phyloP scores from a whole-genome alignment of 2,797 vertebrate genomes.

The Harpagifer antarcticus region DNA sequence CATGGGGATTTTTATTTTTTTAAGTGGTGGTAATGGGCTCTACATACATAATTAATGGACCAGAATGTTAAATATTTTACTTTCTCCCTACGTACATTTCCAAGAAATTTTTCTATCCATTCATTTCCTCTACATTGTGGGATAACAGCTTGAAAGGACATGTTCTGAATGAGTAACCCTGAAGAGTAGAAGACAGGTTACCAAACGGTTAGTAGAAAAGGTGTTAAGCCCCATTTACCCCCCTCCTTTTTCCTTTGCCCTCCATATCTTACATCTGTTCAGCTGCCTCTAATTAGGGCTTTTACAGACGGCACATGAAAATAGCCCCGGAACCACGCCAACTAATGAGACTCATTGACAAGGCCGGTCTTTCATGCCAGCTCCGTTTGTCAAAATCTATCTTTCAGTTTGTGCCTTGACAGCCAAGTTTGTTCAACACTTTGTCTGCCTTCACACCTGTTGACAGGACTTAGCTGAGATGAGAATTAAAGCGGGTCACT shows the following conservation, averaged over 20 bases:
- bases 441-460: slow-evolving; percentile 72
- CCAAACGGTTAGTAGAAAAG: slow-evolving; percentile 48
- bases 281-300: slow-evolving; percentile 77
- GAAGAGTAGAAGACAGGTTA: slow-evolving; percentile 46
- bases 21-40: no score
- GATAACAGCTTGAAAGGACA: slow-evolving; percentile 38
- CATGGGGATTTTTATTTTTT: no score
- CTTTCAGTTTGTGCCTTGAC: slow-evolving; percentile 64
- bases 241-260: background rate
- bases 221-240: slow-evolving; percentile 28
- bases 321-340: slow-evolving; percentile 56
- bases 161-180: slow-evolving; percentile 42
- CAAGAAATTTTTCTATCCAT: slow-evolving; percentile 1
- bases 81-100: background rate
- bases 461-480: slow-evolving; percentile 47
- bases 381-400: slow-evolving; percentile 63
- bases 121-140: slow-evolving; percentile 36
- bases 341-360: slow-evolving; percentile 76
- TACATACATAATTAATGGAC: no score
- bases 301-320: slow-evolving; percentile 68
- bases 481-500: slow-evolving; percentile 44
- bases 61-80: slow-evolving; percentile 25
- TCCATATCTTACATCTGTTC: slow-evolving; percentile 55
- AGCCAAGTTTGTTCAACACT: slow-evolving; percentile 70
- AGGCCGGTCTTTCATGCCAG: slow-evolving; percentile 66